These are phyloP conservation scores for Miltochrista miniata DNA, from an alignment of 2,888 invertebrate species.

Conservation along the genomic window DNA sequence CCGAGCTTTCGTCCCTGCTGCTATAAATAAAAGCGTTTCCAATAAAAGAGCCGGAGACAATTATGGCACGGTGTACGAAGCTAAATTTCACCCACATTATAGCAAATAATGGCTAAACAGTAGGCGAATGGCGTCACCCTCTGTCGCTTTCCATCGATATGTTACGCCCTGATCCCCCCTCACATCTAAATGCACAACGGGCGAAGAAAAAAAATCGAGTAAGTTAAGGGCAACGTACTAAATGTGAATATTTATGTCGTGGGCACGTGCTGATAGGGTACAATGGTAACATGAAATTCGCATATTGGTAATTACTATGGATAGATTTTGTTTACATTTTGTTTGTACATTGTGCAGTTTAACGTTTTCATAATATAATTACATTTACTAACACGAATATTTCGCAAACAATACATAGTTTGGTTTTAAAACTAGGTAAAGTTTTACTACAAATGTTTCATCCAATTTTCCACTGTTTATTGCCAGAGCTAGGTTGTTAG, in stretches of 20 bases:
- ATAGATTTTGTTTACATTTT: conserved; percentile 31
- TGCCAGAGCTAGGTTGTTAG: conserved; percentile 51
- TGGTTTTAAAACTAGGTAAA: conserved; percentile 48
- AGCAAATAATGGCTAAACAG: conserved; percentile 80
- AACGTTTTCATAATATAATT: not conserved
- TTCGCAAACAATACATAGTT: conserved; percentile 25
- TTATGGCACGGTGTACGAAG: conserved; percentile 71
- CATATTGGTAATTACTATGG: conserved; percentile 73
- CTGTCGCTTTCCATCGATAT: conserved; percentile 66
- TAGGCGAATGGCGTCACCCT: conserved; percentile 71
- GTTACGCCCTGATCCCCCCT: conserved; percentile 76
- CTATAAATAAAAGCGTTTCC: conserved; percentile 56
- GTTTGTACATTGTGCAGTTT: conserved; percentile 15
- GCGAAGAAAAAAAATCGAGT: conserved; percentile 68
- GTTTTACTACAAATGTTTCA: conserved; percentile 44
- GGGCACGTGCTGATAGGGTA: conserved; percentile 76
- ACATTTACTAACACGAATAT: not conserved
- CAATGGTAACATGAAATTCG: conserved; percentile 74
- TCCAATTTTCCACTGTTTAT: conserved; percentile 52
- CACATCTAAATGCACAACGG: conserved; percentile 79
- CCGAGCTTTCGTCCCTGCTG: conserved; percentile 63
- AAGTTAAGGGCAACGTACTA: conserved; percentile 68
- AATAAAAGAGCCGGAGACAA: conserved; percentile 76
- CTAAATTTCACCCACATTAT: conserved; percentile 82
- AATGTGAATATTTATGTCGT: conserved; percentile 78